Evolutionary conservation across 2,113 vertebrate species (phyloP).

Genomic region (Glaucidium brasilianum): DNA sequence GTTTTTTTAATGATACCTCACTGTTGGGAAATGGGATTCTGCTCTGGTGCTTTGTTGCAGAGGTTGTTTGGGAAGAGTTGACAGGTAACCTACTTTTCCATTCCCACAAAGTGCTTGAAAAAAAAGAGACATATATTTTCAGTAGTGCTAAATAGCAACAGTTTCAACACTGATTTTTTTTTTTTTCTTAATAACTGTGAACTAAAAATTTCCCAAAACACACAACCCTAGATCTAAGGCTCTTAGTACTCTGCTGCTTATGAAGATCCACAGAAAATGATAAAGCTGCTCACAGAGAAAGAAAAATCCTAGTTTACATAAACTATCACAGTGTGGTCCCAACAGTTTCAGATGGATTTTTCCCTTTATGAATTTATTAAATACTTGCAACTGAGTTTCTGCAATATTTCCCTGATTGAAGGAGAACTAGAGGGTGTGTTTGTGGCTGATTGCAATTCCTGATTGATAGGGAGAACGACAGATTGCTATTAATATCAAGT

Average conservation of each 20-base stretch:
- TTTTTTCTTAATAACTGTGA: not conserved
- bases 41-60: not conserved
- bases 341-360: not conserved
- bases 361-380: not conserved
- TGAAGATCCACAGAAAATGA: not conserved
- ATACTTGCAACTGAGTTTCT: conserved; percentile 7
- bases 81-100: not conserved
- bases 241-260: not conserved
- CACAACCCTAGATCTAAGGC: not conserved
- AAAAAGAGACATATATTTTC: not conserved
- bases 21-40: not conserved
- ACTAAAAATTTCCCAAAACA: not conserved
- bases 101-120: not conserved
- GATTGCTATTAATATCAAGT: conserved; percentile 50
- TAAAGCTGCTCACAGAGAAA: not conserved
- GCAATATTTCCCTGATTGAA: conserved; percentile 44
- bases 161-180: not conserved
- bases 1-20: not conserved
- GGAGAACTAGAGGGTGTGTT: conserved; percentile 59
- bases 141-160: not conserved
- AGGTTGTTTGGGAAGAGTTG: not conserved
- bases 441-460: conserved; percentile 48
- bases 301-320: not conserved
- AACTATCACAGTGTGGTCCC: not conserved
- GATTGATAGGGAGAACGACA: conserved; percentile 24